Base-by-base conservation (phyloP, 2,113 vertebrate species). In the Zapus hudsonius region DNA sequence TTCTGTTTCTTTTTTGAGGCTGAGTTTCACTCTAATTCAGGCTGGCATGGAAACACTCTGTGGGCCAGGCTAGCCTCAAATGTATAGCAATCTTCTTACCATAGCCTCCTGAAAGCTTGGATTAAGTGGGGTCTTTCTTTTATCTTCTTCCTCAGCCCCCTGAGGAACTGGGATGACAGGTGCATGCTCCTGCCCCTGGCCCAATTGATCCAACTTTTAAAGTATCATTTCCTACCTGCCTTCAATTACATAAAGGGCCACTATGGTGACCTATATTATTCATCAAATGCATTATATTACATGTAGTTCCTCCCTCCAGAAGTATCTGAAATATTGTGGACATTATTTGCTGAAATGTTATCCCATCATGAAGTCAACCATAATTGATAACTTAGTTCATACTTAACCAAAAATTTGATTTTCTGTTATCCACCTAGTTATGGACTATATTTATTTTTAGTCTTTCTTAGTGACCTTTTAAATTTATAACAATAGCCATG, bases 381-480 rank as follows among this genome's bases (percentile, higher is more conserved):
- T 63, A 31, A 79, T 0, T 27, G 61, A 83, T 17, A 80, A 80
- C 52, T 93, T 66, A 89, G 67, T 42, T 91, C 40, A 84, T 23
- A 57, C 10, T 75, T 89, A 33, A 16, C n/a, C 47, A 31, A 91
- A 93, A 87, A 89, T 64, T 83, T 20, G 57, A 17, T 81, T 87
- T 87, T 69, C 27, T 81, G 19, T 84, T 78, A 67, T 15, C 29
- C 36, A 64, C 16, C 73, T 94, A 67, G 19, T 93, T 76, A 69
- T 22, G 4, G 22, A 29, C n/a, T 61, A 29, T 72, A 80, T n/a
- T 64, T 63, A 66, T 81, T 61, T 69, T 38, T 67, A 55, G 5
- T 63, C 69, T 55, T 59, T 63, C 69, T 55, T 59, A 75, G 27
- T 64, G n/a, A 74, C 36, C 23, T 73, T 8, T 5, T 44, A 84